These are phyloP conservation scores for Arothron firmamentum DNA, from an alignment of 2,113 vertebrate species.

Conservation along the genomic window DNA sequence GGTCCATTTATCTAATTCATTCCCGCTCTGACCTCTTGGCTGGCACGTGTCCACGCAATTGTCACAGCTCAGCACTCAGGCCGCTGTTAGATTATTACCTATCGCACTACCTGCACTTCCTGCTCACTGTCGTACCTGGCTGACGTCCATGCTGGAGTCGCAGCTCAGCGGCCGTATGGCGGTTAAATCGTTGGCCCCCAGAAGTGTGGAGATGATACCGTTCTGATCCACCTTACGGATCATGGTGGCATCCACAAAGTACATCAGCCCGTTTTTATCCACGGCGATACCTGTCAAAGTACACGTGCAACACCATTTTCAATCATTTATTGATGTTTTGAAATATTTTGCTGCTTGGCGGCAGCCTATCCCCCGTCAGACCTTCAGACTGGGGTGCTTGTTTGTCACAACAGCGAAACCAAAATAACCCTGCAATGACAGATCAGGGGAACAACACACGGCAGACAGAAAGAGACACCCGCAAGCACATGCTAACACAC, in stretches of 20 bases:
- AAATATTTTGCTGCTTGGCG: conserved; percentile 20
- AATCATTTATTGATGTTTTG: too few relatives aligned
- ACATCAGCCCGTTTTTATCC: conserved; percentile 97
- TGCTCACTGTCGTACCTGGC: conserved; percentile 79
- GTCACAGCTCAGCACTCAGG: conserved; percentile 77
- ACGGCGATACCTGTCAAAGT: conserved; percentile 87
- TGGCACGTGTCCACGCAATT: conserved; percentile 88
- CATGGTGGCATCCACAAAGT: conserved; percentile 98
- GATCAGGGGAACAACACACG: conserved; percentile 26
- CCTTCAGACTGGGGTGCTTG: conserved; percentile 50
- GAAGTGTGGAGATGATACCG: conserved; percentile 95
- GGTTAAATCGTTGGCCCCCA: conserved; percentile 96
- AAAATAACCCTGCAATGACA: conserved; percentile 57
- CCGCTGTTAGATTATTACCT: conserved; percentile 80
- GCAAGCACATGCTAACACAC: conserved; percentile 3
- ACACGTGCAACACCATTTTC: conserved; percentile 3
- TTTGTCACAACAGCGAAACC: conserved; percentile 43
- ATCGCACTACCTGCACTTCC: conserved; percentile 38
- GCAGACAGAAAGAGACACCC: too few relatives aligned
- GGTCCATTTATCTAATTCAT: conserved; percentile 58
- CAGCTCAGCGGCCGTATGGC: conserved; percentile 86
- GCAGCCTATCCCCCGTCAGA: conserved; percentile 41
- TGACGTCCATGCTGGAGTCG: conserved; percentile 94
- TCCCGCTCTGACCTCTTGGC: conserved; percentile 65
- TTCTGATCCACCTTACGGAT: conserved; percentile 99